Evolutionary conservation across 2,797 vertebrate species (phyloP), one percentile per base, ranked within the genome.

Genomic region (Lagocephalus sceleratus): DNA sequence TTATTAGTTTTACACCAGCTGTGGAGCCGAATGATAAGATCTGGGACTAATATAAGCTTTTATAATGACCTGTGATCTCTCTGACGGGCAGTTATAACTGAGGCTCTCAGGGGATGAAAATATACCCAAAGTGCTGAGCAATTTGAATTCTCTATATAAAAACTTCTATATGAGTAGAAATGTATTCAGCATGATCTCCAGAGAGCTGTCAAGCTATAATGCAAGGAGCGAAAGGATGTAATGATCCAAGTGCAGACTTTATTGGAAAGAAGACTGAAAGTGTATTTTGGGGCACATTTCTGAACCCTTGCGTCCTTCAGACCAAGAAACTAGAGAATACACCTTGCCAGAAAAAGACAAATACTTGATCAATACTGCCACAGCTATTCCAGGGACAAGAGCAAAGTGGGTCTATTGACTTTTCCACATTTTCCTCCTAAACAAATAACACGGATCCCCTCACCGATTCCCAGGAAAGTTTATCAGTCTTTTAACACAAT

Each of bases 351-450:
- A 84, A 85, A 69, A 61, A 9, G 58, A 79, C 77, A 51, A 76
- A 71, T 22, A 57, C 46, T 22, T 73, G 53, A 89, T 90, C 88
- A 17, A 91, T 89, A 78, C 38, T n/a, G 64, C 67, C 67, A 76
- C 77, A 54, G 71, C 83, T 87, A 87, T 88, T 90, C 82, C 82
- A 78, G 80, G 83, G 77, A 68, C 77, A 73, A 68, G 65, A 79
- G 85, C 82, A 78, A 63, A 76, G 64, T 61, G 75, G 57, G 44
- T 47, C 50, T 81, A 88, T 88, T 83, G 79, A 76, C 78, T 88
- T 88, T 83, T 88, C 74, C 73, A 63, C 75, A 73, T 76, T 81
- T 76, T 73, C 75, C 66, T 56, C 54, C 23, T 57, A 56, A 53
- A 65, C 51, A 78, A 54, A 57, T 62, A 45, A 79, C 49, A 63